Conservation (phyloP, 2,888 invertebrate genomes). For the Nipponacmea schrenckii region DNA sequence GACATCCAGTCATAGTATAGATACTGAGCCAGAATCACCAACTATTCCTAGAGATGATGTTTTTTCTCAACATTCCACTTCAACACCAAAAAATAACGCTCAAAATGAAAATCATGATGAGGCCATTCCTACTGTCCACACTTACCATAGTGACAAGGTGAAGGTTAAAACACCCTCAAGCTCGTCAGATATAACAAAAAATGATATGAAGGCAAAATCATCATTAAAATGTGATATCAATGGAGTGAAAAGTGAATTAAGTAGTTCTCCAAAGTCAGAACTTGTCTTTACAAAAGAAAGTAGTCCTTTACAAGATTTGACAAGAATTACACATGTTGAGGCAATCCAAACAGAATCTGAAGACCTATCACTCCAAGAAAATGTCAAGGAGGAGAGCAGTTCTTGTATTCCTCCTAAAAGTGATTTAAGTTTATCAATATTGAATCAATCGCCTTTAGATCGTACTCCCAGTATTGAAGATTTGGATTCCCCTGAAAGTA, state of each 20-base stretch:
- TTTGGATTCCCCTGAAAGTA: constrained; percentile 60
- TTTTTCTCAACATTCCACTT: neutral
- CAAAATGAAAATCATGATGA: neutral
- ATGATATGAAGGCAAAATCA: neutral
- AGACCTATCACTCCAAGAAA: neutral
- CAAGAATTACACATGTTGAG: constrained; percentile 43
- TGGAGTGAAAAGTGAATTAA: neutral
- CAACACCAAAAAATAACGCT: neutral
- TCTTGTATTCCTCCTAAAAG: neutral
- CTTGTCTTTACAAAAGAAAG: constrained; percentile 10
- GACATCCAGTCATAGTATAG: constrained; percentile 13
- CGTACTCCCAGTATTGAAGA: constrained; percentile 40
- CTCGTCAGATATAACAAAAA: neutral
- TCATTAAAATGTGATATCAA: neutral
- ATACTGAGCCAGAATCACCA: constrained; percentile 45
- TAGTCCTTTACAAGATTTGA: constrained; percentile 30
- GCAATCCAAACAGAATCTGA: constrained; percentile 41
- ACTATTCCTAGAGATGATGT: constrained; percentile 39
- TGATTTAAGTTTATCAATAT: neutral
- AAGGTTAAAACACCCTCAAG: neutral
- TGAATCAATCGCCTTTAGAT: neutral
- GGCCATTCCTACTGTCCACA: neutral
- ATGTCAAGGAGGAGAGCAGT: too few relatives aligned
- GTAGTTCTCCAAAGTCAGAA: constrained; percentile 9
- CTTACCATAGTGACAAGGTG: constrained; percentile 4